phyloP scores from a whole-genome alignment of 2,113 vertebrate species.

The Varanus komodoensis region DNA sequence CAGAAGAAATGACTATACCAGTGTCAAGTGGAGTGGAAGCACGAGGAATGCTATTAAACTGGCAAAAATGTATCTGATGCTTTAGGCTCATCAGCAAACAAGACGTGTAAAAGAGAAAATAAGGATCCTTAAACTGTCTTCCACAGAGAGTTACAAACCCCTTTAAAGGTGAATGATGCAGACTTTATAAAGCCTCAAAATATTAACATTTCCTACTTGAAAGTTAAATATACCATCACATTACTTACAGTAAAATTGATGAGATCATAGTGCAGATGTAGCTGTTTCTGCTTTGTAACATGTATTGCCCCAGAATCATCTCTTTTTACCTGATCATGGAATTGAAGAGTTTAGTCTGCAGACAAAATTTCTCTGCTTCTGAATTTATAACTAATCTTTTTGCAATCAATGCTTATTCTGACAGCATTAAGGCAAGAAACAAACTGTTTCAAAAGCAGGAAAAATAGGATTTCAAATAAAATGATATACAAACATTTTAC shows the following conservation, averaged over 20 bases:
- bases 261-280: slow-evolving; percentile 94
- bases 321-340: slow-evolving; percentile 88
- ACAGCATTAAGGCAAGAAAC: neutral
- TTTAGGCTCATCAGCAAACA: neutral
- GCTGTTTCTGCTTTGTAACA: slow-evolving; percentile 95
- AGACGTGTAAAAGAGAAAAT: neutral
- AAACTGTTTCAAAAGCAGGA: neutral
- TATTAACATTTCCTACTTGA: neutral
- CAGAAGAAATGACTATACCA: neutral
- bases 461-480: neutral
- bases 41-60: neutral
- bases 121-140: neutral
- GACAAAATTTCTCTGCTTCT: neutral
- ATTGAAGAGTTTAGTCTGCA: neutral
- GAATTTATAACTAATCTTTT: neutral
- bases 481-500: neutral
- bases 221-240: slow-evolving; percentile 31
- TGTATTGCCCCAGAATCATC: slow-evolving; percentile 94
- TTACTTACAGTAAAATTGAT: slow-evolving; percentile 95
- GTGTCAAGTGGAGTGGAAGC: neutral
- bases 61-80: neutral
- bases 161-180: neutral
- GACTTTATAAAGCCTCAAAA: neutral
- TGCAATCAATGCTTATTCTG: neutral
- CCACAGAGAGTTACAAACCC: neutral